Evolutionary conservation across 1,140 invertebrate species (phyloP).

Genomic region (Theocolax elegans): DNA sequence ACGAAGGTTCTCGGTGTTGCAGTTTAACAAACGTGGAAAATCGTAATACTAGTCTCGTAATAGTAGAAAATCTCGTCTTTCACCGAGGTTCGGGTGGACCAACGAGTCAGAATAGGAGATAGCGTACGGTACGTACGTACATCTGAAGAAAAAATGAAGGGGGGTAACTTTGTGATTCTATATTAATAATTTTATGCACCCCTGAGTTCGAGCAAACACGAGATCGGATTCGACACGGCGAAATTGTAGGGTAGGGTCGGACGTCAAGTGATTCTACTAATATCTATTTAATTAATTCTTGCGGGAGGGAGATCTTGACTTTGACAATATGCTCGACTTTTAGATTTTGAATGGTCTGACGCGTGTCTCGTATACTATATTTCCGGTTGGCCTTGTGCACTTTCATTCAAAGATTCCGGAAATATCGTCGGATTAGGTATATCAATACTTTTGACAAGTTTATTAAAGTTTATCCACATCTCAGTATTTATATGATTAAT

Average conservation of each 20-base stretch:
- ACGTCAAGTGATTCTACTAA: constrained; percentile 61
- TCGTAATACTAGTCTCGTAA: constrained; percentile 22
- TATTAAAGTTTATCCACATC: too few species aligned
- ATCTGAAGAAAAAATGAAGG: too few species aligned
- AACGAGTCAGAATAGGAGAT: too few species aligned
- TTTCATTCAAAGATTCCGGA: too few species aligned
- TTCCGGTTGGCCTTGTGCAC: too few species aligned
- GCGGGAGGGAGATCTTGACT: neutral
- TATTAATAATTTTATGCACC: constrained; percentile 66
- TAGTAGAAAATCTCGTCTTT: constrained; percentile 50
- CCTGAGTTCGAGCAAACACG: constrained; percentile 52
- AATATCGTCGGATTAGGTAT: neutral
- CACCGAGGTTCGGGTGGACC: neutral
- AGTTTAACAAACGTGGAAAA: constrained; percentile 6
- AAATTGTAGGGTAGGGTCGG: constrained; percentile 45
- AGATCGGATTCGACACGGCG: constrained; percentile 57
- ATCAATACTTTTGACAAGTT: too few species aligned
- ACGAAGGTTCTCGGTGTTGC: neutral
- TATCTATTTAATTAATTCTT: constrained; percentile 64
- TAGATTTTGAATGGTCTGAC: neutral
- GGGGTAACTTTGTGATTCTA: constrained; percentile 30
- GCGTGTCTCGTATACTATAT: too few species aligned
- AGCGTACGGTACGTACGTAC: neutral
- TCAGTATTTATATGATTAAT: too few species aligned
- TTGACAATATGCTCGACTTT: constrained; percentile 12